These are phyloP conservation scores for Neodiprion pinetum DNA, from an alignment of 1,140 invertebrate genomes.

Conservation along the genomic window DNA sequence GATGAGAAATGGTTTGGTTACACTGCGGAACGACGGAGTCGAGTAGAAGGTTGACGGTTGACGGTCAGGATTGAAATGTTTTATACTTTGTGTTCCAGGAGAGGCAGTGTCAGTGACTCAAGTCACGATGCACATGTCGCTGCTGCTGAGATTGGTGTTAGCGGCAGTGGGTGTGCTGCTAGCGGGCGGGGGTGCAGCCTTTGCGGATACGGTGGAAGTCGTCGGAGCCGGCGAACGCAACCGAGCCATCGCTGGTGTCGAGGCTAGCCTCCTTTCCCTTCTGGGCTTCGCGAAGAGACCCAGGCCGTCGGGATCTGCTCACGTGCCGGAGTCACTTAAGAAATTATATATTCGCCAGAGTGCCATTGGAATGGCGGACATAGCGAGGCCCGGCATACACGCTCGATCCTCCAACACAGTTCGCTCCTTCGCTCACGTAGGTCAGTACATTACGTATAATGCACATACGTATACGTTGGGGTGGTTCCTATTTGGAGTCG, in stretches of 20 bases:
- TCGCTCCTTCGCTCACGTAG: conserved; percentile 82
- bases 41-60: no score
- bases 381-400: conserved; percentile 73
- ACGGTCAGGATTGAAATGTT: background rate
- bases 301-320: conserved; percentile 50
- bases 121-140: conserved; percentile 61
- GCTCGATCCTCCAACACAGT: conserved; percentile 82
- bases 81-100: conserved; percentile 44
- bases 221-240: conserved; percentile 36
- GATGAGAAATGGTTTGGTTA: no score
- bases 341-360: conserved; percentile 76
- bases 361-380: conserved; percentile 66
- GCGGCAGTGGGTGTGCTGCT: conserved; percentile 57
- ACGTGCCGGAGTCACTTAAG: conserved; percentile 80
- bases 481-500: conserved; percentile 22
- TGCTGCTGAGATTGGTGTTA: conserved; percentile 59
- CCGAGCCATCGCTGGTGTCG: conserved; percentile 62
- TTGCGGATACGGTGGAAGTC: conserved; percentile 10
- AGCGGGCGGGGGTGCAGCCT: conserved; percentile 39
- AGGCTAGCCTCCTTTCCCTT: conserved; percentile 74
- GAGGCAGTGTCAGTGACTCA: conserved; percentile 57
- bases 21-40: no score
- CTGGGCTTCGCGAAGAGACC: conserved; percentile 76
- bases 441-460: conserved; percentile 60
- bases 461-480: conserved; percentile 21